phyloP scores from a whole-genome alignment of 2,113 vertebrate genomes.

The Vanacampus margaritifer region DNA sequence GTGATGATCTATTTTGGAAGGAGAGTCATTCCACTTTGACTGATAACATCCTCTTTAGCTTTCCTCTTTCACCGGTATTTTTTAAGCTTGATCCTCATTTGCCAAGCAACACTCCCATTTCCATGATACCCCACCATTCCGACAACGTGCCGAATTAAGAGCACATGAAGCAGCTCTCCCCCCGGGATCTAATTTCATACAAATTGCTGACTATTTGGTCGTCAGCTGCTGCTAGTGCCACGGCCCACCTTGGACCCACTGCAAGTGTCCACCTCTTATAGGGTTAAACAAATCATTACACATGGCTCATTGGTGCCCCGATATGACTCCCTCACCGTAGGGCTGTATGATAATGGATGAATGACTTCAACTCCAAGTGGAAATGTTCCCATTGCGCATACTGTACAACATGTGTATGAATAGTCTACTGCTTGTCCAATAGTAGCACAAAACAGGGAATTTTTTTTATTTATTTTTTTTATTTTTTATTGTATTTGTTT shows the following conservation, averaged over 20 bases:
- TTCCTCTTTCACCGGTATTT: conserved; percentile 10
- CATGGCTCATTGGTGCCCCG: conserved; percentile 24
- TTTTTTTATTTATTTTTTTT: background rate
- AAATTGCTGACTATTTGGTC: conserved; percentile 28
- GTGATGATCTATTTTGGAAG: background rate
- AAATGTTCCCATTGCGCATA: background rate
- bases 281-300: conserved; percentile 25
- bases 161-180: conserved; percentile 30
- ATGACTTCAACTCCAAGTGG: background rate
- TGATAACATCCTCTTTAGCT: conserved; percentile 1
- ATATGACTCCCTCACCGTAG: conserved; percentile 9
- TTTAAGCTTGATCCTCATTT: conserved; percentile 15
- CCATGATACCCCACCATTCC: conserved; percentile 3
- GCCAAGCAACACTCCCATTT: conserved; percentile 20
- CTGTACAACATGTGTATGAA: background rate
- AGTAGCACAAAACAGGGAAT: background rate
- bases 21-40: background rate
- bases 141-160: conserved; percentile 25
- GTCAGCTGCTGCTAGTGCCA: conserved; percentile 24
- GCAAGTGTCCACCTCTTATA: conserved; percentile 28
- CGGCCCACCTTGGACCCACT: conserved; percentile 46
- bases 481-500: too few species aligned
- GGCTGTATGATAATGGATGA: conserved; percentile 14
- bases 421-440: background rate
- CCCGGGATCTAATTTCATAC: conserved; percentile 46